A percentile compares a stretch with the other conserved stretches of the same genome.
Conservation (phyloP, 2,888 invertebrate species). For the Andrena flavipes region DNA sequence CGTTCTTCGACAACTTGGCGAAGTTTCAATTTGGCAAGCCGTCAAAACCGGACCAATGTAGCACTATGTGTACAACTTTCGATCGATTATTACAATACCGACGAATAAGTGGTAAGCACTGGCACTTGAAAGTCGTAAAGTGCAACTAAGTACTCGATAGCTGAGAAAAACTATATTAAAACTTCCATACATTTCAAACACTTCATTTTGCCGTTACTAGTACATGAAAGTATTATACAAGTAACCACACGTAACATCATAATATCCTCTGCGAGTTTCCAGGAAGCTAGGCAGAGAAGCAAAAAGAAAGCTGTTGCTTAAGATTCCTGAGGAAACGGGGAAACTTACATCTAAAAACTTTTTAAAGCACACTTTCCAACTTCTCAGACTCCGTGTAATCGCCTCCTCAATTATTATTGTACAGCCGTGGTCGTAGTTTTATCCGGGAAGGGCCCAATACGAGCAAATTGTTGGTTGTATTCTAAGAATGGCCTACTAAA, state of each 20-base stretch:
- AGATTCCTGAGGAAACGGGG: constrained; percentile 25
- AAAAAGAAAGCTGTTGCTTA: constrained; percentile 27
- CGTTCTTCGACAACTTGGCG: constrained; percentile 42
- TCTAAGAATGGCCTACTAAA: neutral
- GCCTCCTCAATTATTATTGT: constrained; percentile 37
- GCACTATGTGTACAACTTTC: neutral
- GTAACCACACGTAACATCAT: neutral
- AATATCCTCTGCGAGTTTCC: neutral
- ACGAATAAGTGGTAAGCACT: neutral
- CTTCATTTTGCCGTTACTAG: constrained; percentile 5
- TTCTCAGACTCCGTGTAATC: constrained; percentile 36
- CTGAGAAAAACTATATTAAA: neutral
- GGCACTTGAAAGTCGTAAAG: too few relatives aligned
- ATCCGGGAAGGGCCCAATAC: neutral
- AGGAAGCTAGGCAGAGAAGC: neutral
- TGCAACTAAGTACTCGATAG: neutral
- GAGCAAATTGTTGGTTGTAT: neutral
- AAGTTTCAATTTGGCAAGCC: constrained; percentile 49
- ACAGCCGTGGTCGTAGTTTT: constrained; percentile 8
- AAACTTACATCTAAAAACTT: constrained; percentile 47
- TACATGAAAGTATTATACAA: neutral
- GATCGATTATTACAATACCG: constrained; percentile 16
- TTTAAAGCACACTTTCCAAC: constrained; percentile 26
- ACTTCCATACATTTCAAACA: neutral
- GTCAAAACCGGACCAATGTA: constrained; percentile 33